Evolutionary conservation across 2,888 invertebrate genomes (phyloP), one percentile per base, ranked within the genome.

Genomic region (Sthenelais limicola): DNA sequence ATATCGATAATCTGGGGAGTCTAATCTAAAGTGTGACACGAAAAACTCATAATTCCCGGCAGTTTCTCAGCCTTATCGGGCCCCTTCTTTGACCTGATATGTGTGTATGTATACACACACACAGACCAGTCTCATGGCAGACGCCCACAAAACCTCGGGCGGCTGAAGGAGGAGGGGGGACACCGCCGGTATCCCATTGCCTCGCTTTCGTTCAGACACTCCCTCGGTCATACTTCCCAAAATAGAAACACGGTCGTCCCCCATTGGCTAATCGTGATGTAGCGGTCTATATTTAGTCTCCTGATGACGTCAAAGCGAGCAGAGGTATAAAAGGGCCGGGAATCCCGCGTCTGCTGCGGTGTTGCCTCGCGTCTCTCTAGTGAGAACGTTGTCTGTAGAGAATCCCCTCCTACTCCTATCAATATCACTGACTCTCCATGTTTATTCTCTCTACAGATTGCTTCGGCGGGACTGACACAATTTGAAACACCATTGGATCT

Each of bases 221-320:
- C 62, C 56, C 38, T 15, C 62, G 21, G 62, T 62, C 62, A 62
- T 62, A 67, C 3, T 43, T 15, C 67, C 48, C 47, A 48, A 47
- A 67, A 67, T 67, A 67, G 67, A 47, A 67, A 26, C 32, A 48
- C n/a, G 48, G 48, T 26, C 5, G 21, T 52, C 52, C 35, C 69
- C 48, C 30, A 69, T 69, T 69, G 69, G 69, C 52, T 69, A 48
- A 35, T 51, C 35, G 52, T 69, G 69, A 69, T 69, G 52, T 69
- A 30, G 30, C n/a, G 30, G 49, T 69, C 52, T 52, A 51, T 69
- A 35, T 69, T 33, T 51, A 33, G 30, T n/a, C 67, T 21, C n/a
- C 1, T 28, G 28, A 67, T 67, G 67, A 67, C 67, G 67, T 67
- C 62, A 62, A 38, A 62, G 38, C 38, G 62, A 3, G 62, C n/a